Base-by-base conservation (phyloP, 2,888 invertebrate genomes). In the Xanthia togata region DNA sequence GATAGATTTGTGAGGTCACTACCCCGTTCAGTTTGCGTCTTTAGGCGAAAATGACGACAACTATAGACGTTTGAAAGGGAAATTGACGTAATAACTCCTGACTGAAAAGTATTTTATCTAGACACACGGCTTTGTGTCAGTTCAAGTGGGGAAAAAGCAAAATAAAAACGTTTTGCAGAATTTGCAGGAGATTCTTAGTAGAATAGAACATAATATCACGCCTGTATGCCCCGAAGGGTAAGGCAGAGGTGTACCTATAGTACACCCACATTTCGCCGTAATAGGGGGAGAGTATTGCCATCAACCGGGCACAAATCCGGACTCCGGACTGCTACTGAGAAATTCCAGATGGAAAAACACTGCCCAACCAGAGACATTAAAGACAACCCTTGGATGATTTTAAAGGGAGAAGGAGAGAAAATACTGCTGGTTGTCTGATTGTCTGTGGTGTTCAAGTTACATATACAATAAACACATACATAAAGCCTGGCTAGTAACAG, bases 11-110 rank as follows among this genome's bases (percentile, higher is more conserved):
- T 77, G 76, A 67, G 68, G 63, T 78, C 64, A 78, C 20, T 44
- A 23, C 59, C 17, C 35, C 23, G 50, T 11, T 8, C 17, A 59
- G n/a, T 31, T 77, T 78, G n/a, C 78, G 78, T 78, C 71, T 53
- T 14, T 71, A 4, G 23, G 6, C 17, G 14, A 23, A 26, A n/a
- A 47, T 79, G 72, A 78, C 79, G 53, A 41, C 65, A 62, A 50
- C n/a, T 12, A 53, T 55, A n/a, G 44, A 79, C 44, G 64, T 78
- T 38, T n/a, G 53, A 26, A 73, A 23, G 35, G 4, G 8, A 53
- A 4, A 64, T 78, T 70, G 70, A 78, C 77, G 77, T 55, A 77
- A 69, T 63, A 38, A 20, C 12, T 68, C 2, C 14, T 53, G 41
- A 35, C n/a, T 26, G 50, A 44, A 60, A 41, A 23, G n/a, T 20